These are phyloP conservation scores for Trichomalopsis sarcophagae DNA, from an alignment of 1,140 invertebrate genomes.

Conservation along the genomic window DNA sequence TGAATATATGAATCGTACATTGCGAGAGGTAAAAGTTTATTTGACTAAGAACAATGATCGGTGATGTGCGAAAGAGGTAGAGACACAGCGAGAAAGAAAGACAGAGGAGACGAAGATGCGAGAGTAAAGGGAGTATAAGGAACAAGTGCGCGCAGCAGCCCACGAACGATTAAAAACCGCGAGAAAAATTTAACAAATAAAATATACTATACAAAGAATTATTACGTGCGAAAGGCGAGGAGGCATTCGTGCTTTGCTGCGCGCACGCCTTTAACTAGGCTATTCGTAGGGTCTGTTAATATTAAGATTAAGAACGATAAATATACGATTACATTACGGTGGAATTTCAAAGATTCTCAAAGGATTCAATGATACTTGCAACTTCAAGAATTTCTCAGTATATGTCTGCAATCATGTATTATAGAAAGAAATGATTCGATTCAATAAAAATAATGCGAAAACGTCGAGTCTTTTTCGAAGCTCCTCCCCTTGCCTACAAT, in stretches of 20 bases:
- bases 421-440: conserved; percentile 69
- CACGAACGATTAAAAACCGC: conserved; percentile 24
- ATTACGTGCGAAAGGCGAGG: background rate
- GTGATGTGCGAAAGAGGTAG: background rate
- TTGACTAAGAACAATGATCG: conserved; percentile 17
- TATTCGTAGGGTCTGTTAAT: conserved; percentile 67
- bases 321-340: conserved; percentile 63
- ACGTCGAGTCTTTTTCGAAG: conserved; percentile 41
- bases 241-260: conserved; percentile 50
- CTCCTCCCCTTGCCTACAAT: background rate
- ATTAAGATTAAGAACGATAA: conserved; percentile 66
- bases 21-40: conserved; percentile 36
- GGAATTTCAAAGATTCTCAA: conserved; percentile 68
- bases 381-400: conserved; percentile 69
- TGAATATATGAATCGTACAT: conserved; percentile 25
- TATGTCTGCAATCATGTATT: conserved; percentile 72
- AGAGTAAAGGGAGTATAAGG: conserved; percentile 23
- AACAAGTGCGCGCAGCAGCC: conserved; percentile 38
- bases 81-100: background rate
- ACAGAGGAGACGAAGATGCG: conserved; percentile 6
- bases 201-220: conserved; percentile 24
- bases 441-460: conserved; percentile 70
- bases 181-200: conserved; percentile 29
- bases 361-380: conserved; percentile 68
- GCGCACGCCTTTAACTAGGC: conserved; percentile 57